These are phyloP conservation scores for Hippoglossus stenolepis DNA, from an alignment of 2,113 vertebrate genomes.

Conservation along the genomic window DNA sequence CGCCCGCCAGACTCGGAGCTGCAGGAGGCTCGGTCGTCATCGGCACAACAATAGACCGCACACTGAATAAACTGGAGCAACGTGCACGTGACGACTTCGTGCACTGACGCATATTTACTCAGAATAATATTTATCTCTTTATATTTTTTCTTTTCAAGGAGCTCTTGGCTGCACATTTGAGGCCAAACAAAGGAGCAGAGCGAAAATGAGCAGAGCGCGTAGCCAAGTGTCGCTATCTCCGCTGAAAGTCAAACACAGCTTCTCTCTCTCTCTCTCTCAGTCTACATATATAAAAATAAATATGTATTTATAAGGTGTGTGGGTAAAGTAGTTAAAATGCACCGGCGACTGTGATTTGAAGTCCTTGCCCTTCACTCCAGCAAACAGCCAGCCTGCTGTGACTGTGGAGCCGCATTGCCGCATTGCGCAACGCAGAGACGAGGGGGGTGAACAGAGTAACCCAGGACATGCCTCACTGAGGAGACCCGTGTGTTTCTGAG, in stretches of 20 bases:
- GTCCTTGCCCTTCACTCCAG: constrained; percentile 67
- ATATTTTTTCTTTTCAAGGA: background rate
- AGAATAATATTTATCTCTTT: background rate
- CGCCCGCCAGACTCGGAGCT: constrained; percentile 72
- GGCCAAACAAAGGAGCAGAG: constrained; percentile 42
- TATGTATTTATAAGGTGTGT: constrained; percentile 4
- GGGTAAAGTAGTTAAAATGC: constrained; percentile 8
- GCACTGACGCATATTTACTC: background rate
- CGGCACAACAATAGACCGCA: constrained; percentile 42
- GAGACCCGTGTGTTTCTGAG: constrained; percentile 60
- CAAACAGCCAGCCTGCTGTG: constrained; percentile 58
- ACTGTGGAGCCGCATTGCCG: constrained; percentile 77
- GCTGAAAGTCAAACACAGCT: constrained; percentile 14
- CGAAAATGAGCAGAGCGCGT: constrained; percentile 22
- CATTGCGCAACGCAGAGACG: constrained; percentile 79
- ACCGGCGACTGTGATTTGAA: constrained; percentile 21
- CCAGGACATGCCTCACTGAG: constrained; percentile 62
- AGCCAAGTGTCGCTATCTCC: background rate
- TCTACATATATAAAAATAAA: too few species aligned
- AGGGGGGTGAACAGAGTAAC: constrained; percentile 68
- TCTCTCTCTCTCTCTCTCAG: background rate
- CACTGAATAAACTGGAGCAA: constrained; percentile 33
- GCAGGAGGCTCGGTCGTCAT: constrained; percentile 71
- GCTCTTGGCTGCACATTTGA: background rate
- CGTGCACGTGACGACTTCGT: constrained; percentile 16